Percentiles rank a stretch among this genome's conserved stretches.
Conservation (phyloP, 2,888 invertebrate genomes). For the Meliscaeva auricollis region DNA sequence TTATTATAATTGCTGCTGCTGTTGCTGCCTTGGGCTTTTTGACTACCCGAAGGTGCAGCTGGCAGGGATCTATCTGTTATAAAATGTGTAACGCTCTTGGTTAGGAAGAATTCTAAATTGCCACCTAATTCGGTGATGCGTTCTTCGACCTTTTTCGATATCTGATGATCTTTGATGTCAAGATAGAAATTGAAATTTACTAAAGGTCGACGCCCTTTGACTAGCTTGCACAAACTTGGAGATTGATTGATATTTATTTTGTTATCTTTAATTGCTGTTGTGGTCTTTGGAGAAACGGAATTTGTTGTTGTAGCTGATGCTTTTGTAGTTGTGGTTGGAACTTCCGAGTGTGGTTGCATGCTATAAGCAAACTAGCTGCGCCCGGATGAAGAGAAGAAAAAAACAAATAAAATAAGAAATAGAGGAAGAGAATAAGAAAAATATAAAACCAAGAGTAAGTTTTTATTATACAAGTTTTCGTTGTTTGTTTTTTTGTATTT, state of each 20-base stretch:
- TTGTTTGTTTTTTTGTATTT: conserved; percentile 33
- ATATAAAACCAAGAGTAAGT: conserved; percentile 71
- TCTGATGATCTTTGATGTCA: conserved; percentile 89
- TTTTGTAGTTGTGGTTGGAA: conserved; percentile 82
- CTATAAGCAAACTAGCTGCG: conserved; percentile 82
- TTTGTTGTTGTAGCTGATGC: conserved; percentile 76
- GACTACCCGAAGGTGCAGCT: conserved; percentile 42
- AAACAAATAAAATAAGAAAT: conserved; percentile 13
- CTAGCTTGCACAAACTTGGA: conserved; percentile 79
- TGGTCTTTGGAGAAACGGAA: conserved; percentile 60
- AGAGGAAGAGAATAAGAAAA: conserved; percentile 53
- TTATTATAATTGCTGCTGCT: conserved; percentile 58
- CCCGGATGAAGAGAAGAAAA: conserved; percentile 36
- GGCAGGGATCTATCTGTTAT: conserved; percentile 81
- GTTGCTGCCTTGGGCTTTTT: conserved; percentile 48
- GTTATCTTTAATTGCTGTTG: conserved; percentile 76
- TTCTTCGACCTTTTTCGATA: conserved; percentile 87
- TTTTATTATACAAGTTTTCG: conserved; percentile 17
- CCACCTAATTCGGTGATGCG: conserved; percentile 90
- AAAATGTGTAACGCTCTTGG: conserved; percentile 83
- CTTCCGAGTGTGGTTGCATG: conserved; percentile 84
- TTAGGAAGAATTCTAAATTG: conserved; percentile 83
- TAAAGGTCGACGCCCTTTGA: conserved; percentile 86
- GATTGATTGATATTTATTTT: conserved; percentile 61
- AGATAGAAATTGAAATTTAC: conserved; percentile 90